Percentiles rank a stretch among this genome's conserved stretches.
These are phyloP conservation scores for Ethmia dodecea DNA, from an alignment of 2,888 invertebrate species.

Conservation along the genomic window DNA sequence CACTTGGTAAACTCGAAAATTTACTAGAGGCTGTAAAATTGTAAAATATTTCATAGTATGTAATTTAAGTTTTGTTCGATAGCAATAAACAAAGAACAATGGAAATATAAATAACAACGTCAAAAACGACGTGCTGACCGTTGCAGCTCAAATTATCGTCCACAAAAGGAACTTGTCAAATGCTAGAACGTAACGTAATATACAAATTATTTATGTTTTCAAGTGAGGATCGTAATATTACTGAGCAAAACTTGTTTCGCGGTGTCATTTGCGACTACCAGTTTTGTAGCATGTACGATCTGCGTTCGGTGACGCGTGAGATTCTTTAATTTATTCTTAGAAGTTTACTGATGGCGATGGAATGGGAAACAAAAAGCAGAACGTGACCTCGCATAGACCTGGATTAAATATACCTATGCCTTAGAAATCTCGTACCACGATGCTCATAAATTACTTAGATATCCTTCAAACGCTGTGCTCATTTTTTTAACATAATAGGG, in stretches of 20 bases:
- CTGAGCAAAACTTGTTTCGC: conserved; percentile 33
- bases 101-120: conserved; percentile 22
- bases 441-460: conserved; percentile 19
- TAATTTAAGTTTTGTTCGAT: background rate
- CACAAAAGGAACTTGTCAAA: conserved; percentile 26
- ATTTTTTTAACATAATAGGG: conserved; percentile 10
- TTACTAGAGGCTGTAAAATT: background rate
- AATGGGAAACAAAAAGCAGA: too few species aligned
- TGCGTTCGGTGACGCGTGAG: background rate
- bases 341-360: too few species aligned
- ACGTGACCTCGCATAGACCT: conserved; percentile 22
- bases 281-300: background rate
- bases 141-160: conserved; percentile 7
- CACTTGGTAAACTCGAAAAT: conserved; percentile 7
- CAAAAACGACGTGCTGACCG: conserved; percentile 18
- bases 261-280: too few species aligned
- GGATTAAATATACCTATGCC: too few species aligned
- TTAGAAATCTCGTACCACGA: too few species aligned
- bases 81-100: conserved; percentile 15
- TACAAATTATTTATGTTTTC: conserved; percentile 31
- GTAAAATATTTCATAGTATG: background rate
- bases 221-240: conserved; percentile 24
- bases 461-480: conserved; percentile 16
- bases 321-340: too few species aligned
- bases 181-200: conserved; percentile 21